A percentile compares a stretch with the other conserved stretches of the same genome.
Evolutionary conservation across 2,113 vertebrate species (phyloP).

Genomic region (Anhinga anhinga): DNA sequence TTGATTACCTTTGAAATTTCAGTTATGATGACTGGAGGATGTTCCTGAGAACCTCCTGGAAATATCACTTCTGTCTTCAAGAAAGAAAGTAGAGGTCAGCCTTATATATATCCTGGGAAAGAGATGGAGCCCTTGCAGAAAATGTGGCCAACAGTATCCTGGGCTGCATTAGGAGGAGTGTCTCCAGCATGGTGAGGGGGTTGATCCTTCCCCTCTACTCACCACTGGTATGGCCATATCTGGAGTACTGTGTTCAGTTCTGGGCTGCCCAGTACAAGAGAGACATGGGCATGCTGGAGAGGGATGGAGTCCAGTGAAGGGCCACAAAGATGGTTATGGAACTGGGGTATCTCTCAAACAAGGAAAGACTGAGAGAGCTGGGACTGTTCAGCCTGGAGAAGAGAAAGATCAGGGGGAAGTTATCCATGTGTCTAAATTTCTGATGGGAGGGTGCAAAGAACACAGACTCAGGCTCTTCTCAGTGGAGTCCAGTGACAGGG

Average conservation of each 20-base stretch:
- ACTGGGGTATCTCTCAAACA: background rate
- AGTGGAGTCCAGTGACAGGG: background rate
- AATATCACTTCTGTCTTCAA: background rate
- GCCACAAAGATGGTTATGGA: background rate
- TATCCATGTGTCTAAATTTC: background rate
- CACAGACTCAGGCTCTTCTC: background rate
- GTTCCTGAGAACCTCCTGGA: background rate
- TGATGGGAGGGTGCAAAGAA: background rate
- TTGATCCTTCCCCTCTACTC: background rate
- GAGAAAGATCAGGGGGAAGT: background rate
- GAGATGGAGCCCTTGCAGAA: background rate
- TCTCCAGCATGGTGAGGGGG: background rate
- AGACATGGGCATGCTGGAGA: background rate
- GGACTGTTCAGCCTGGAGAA: background rate
- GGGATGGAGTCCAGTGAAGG: background rate
- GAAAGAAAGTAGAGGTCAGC: background rate
- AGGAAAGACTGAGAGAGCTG: background rate
- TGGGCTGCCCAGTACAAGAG: background rate
- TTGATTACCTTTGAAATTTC: background rate
- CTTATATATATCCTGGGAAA: background rate
- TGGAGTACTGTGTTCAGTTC: background rate
- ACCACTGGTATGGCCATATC: background rate
- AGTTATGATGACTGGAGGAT: background rate
- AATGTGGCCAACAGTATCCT: fast-evolving
- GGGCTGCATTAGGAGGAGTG: background rate